Conservation (phyloP, 2,113 vertebrate species). For the Osmerus eperlanus region DNA sequence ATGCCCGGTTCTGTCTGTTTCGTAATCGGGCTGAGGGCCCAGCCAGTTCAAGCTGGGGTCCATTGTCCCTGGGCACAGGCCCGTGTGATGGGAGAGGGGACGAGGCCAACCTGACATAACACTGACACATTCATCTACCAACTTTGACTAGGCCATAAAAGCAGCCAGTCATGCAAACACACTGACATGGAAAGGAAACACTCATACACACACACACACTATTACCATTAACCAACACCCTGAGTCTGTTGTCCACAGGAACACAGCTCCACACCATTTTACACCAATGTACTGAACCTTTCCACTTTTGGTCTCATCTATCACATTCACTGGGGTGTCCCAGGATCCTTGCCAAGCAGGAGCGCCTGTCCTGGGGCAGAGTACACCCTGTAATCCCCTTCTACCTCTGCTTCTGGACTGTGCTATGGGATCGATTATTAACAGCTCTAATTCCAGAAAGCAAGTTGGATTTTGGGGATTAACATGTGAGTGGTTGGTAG, state of each 20-base stretch:
- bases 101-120: slow-evolving; percentile 1
- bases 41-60: background rate
- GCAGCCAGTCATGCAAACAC: background rate
- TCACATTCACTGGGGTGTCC: background rate
- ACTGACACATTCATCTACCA: background rate
- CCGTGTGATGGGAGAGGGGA: background rate
- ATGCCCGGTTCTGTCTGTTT: background rate
- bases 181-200: background rate
- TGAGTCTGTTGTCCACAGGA: background rate
- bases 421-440: background rate
- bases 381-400: background rate
- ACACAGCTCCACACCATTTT: background rate
- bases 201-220: background rate
- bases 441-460: background rate
- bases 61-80: slow-evolving; percentile 2
- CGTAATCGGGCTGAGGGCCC: background rate
- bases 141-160: background rate
- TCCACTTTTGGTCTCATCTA: background rate
- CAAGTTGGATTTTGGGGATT: too few relatives aligned
- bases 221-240: background rate
- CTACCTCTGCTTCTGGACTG: background rate
- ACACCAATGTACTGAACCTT: background rate
- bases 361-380: background rate
- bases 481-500: background rate
- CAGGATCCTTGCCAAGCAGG: background rate